Evolutionary conservation across 2,797 vertebrate species (phyloP).

Genomic region (Eulemur coronatus): DNA sequence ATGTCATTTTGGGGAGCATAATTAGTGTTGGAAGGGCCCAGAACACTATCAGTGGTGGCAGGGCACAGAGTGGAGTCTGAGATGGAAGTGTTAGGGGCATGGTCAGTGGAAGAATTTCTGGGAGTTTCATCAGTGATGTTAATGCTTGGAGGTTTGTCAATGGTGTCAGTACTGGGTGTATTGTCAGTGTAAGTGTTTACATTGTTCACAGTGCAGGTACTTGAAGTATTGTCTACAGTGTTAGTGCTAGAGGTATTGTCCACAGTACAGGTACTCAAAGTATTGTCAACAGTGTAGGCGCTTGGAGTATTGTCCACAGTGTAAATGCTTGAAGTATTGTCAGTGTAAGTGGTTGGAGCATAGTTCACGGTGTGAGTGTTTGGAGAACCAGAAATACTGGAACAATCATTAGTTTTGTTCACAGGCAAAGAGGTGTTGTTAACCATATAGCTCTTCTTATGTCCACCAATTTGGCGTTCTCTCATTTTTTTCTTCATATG

Average conservation of each 20-base stretch:
- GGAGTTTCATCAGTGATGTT: not conserved
- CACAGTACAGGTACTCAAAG: not conserved
- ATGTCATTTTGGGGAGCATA: not conserved
- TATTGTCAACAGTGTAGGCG: not conserved
- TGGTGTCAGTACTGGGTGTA: not conserved
- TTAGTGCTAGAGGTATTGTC: not conserved
- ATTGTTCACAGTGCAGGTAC: not conserved
- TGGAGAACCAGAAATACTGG: not conserved
- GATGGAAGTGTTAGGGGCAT: not conserved
- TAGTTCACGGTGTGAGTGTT: not conserved
- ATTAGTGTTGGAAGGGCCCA: not conserved
- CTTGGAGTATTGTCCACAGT: not conserved
- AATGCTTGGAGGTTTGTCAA: not conserved
- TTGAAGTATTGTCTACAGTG: not conserved
- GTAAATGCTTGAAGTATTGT: not conserved
- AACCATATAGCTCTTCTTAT: constrained; percentile 78
- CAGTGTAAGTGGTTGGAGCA: not conserved
- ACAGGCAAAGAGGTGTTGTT: constrained; percentile 1
- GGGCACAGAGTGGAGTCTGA: not conserved
- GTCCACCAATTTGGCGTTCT: constrained; percentile 82
- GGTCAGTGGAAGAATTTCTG: not conserved
- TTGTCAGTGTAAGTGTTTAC: not conserved
- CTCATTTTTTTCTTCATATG: constrained; percentile 87
- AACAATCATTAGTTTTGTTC: constrained; percentile 6
- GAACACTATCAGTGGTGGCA: not conserved